Evolutionary conservation across 2,888 invertebrate species (phyloP), one percentile per base, ranked within the genome.

Genomic region (Callinectes sapidus): DNA sequence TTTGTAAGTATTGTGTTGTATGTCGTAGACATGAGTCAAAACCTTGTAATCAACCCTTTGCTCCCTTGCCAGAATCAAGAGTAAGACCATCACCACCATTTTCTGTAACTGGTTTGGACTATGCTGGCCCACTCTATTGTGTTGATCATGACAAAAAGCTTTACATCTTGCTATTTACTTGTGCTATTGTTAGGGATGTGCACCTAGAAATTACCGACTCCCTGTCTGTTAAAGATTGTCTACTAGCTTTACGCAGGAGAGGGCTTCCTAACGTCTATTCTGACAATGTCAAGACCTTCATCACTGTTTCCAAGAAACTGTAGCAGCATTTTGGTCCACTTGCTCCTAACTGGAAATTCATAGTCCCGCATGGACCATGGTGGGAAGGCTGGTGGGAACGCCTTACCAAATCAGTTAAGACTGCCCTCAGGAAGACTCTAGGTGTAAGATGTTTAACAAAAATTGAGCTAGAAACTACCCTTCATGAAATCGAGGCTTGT

Each of bases 321-420:
- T 18, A 87, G 1, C 77, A 61, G 16, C 16, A 89, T 13, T 92
- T 93, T 77, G 94, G 94, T 94, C 28, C 90, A 0, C n/a, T 48
- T 5, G 81, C 48, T 8, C 6, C 48, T 48, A 5, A 48, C 8
- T 48, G 48, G 48, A 48, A 48, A 48, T 48, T 48, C 93, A 96
- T 95, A 89, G 95, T 95, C 6, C 95, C 95, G 10, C 94, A 95
- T 0, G 95, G 96, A 0, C 48, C 8, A 48, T 48, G 10, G 48
- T 48, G 8, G 95, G 96, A 0, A 96, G 96, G 96, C 95, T 95
- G 95, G 96, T 96, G 89, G 96, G 96, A 86, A 10, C 48, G 10
- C 0, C 10, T 48, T 5, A 10, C 95, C 95, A 95, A 95, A 10
- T 89, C 39, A 91, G 95, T n/a, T 95, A 95, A 90, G 39, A 95